Percentiles rank a stretch among this genome's conserved stretches.
These are phyloP conservation scores for Dipodomys merriami DNA, from an alignment of 2,113 vertebrate species.

Conservation along the genomic window DNA sequence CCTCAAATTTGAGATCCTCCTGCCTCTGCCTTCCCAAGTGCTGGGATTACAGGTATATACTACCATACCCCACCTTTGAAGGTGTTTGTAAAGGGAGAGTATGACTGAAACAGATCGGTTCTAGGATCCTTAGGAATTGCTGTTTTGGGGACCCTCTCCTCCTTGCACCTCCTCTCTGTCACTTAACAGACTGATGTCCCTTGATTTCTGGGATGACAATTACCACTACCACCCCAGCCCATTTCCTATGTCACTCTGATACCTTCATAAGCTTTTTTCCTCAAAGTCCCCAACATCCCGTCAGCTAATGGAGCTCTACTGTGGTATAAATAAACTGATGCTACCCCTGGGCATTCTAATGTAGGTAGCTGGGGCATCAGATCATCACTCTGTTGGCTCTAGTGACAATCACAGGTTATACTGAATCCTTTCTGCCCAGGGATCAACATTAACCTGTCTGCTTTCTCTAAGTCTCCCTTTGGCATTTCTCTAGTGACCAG, in stretches of 20 bases:
- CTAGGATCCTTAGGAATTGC: background rate
- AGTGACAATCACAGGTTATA: accelerated
- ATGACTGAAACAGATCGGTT: background rate
- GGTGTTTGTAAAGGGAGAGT: background rate
- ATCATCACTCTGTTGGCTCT: background rate
- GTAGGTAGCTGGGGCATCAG: background rate
- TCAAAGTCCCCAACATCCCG: background rate
- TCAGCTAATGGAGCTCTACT: background rate
- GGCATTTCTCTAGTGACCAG: background rate
- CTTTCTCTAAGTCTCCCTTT: background rate
- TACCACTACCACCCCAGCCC: background rate
- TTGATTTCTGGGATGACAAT: background rate
- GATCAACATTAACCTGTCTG: background rate
- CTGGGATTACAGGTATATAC: too few species aligned
- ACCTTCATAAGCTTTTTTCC: background rate
- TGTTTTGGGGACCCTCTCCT: background rate
- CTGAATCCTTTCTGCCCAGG: background rate
- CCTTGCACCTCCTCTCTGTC: background rate
- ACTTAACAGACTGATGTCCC: background rate
- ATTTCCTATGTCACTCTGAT: background rate
- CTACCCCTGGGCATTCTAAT: background rate
- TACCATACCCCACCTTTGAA: background rate
- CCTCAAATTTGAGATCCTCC: too few species aligned
- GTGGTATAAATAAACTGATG: background rate
- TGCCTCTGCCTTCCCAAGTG: too few species aligned